Conservation (phyloP, 2,113 vertebrate genomes). For the Odocoileus virginianus region DNA sequence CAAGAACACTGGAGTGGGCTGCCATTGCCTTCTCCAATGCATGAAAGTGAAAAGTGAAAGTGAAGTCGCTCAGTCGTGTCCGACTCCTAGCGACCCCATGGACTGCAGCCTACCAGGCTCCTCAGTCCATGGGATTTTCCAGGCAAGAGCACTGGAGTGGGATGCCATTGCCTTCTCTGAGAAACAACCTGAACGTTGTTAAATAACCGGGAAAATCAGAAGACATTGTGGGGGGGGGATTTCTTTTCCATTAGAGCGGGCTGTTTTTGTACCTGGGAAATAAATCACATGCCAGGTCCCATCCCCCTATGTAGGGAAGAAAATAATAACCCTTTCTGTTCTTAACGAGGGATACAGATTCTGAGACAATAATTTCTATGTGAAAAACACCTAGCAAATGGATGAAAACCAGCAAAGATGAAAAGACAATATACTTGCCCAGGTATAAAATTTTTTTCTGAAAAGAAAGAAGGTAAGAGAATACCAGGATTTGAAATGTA, state of each 20-base stretch:
- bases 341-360: background rate
- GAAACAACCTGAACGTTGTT: background rate
- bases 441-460: background rate
- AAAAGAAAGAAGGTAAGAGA: background rate
- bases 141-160: background rate
- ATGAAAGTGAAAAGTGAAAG: background rate
- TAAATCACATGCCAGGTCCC: background rate
- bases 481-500: background rate
- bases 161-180: background rate
- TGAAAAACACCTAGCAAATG: background rate
- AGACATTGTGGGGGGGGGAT: background rate
- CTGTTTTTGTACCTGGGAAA: background rate
- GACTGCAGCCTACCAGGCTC: background rate
- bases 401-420: background rate
- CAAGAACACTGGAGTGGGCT: background rate
- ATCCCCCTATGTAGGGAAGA: background rate
- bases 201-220: background rate
- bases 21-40: background rate
- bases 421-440: background rate
- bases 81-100: fast-evolving
- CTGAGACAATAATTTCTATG: background rate
- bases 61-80: background rate
- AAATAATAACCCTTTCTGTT: background rate
- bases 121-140: background rate
- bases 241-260: background rate